Base-by-base conservation (phyloP, 2,888 invertebrate species). In the Aplocera efformata region DNA sequence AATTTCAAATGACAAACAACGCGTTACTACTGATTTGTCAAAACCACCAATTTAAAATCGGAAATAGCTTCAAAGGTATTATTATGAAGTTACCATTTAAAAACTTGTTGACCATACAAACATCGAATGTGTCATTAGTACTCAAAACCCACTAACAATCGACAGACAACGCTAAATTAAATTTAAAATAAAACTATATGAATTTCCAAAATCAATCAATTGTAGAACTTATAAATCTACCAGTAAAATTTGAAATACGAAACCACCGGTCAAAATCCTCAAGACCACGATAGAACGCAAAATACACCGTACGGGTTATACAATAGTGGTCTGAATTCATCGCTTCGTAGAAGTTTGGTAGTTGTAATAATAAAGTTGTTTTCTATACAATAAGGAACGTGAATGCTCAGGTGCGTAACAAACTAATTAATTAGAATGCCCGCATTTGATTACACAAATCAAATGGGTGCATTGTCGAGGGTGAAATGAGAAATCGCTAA, bases 401-500 rank as follows among this genome's bases (percentile, higher is more conserved):
- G 72, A 73, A 71, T 55, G 83, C 85, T 88, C 88, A 88, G 88
- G 88, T 86, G 88, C 83, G 77, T 81, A 84, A 80, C 85, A 56
- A 85, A 85, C 82, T 85, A 85, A 86, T 88, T 88, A 88, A 84
- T 84, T 84, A 61, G 69, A 81, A 83, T 78, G 82, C 84, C 84
- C 86, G 80, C 85, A 85, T 88, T 86, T 88, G 85, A 86, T 85
- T 88, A 85, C 81, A 81, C 85, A 83, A 86, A 88, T 86, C 88
- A 85, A 86, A 86, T 79, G 78, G 78, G 79, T 64, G 53, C 68
- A 65, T 75, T 75, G 74, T 79, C 60, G 57, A 79, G 86, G 85
- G 81, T 75, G 76, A 69, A 84, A 83, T 85, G 86, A 86, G 85
- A 82, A 86, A 86, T 86, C 81, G 79, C 81, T 77, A 88, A 86